Evolutionary conservation across 2,797 vertebrate species (phyloP).

Genomic region (Schizopygopsis malacanthus): DNA sequence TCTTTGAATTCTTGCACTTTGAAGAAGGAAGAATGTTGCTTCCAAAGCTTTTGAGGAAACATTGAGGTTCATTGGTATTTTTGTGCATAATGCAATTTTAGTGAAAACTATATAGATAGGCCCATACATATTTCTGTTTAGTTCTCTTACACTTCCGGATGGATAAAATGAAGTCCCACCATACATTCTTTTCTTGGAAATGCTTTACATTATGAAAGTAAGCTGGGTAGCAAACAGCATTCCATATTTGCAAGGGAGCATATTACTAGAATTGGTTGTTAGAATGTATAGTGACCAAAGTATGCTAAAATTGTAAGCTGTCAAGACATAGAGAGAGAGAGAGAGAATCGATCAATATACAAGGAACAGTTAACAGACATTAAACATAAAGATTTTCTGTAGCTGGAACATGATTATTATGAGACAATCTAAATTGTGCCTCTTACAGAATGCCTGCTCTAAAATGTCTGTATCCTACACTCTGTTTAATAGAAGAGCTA

Average conservation of each 20-base stretch:
- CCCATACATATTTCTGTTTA: not conserved
- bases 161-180: not conserved
- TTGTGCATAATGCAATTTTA: not conserved
- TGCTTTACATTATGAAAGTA: not conserved
- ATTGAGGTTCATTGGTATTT: not conserved
- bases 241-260: not conserved
- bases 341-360: not conserved
- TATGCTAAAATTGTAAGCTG: not conserved
- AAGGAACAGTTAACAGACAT: not conserved
- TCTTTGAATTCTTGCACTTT: conserved; percentile 1
- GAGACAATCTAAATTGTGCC: not conserved
- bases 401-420: not conserved
- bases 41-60: not conserved
- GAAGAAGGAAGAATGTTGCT: not conserved
- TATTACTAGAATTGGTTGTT: not conserved
- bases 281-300: not conserved
- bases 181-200: not conserved
- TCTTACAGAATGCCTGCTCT: conserved; percentile 4
- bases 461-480: not conserved
- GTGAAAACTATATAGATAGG: not conserved
- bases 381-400: not conserved
- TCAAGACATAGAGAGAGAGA: not conserved
- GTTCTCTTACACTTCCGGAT: not conserved
- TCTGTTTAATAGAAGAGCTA: conserved; percentile 16
- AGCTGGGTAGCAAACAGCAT: not conserved